Evolutionary conservation across 2,113 vertebrate species (phyloP).

Genomic region (Cathartes aura): DNA sequence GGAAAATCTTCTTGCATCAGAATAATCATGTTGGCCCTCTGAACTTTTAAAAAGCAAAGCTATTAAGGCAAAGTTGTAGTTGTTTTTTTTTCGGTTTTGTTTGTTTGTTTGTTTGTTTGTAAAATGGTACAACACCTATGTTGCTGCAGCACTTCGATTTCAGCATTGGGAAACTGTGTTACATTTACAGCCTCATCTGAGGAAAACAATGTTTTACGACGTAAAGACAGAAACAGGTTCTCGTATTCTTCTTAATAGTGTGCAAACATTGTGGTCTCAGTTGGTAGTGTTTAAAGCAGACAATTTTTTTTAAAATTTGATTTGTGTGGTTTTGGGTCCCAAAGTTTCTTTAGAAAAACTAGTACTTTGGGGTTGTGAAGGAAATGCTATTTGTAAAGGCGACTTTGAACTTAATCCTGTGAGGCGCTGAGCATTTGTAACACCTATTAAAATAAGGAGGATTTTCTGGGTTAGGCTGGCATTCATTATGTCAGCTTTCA

Average conservation of each 20-base stretch:
- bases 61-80: neutral
- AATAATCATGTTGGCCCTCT: neutral
- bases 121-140: neutral
- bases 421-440: neutral
- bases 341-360: neutral
- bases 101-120: neutral
- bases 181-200: neutral
- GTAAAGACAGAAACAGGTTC: neutral
- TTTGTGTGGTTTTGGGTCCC: neutral
- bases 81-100: neutral
- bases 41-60: neutral
- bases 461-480: neutral
- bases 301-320: neutral
- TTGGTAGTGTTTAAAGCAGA: neutral
- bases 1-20: neutral
- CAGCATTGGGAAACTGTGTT: neutral
- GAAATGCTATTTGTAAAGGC: neutral
- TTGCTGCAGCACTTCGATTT: conserved; percentile 17
- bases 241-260: neutral
- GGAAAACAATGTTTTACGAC: neutral
- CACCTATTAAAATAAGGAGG: neutral
- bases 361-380: neutral
- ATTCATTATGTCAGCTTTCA: neutral
- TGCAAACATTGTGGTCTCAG: neutral
- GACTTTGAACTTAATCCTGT: neutral